Base-by-base conservation (phyloP, 2,113 vertebrate genomes). In the Gymnocephalus cernua region DNA sequence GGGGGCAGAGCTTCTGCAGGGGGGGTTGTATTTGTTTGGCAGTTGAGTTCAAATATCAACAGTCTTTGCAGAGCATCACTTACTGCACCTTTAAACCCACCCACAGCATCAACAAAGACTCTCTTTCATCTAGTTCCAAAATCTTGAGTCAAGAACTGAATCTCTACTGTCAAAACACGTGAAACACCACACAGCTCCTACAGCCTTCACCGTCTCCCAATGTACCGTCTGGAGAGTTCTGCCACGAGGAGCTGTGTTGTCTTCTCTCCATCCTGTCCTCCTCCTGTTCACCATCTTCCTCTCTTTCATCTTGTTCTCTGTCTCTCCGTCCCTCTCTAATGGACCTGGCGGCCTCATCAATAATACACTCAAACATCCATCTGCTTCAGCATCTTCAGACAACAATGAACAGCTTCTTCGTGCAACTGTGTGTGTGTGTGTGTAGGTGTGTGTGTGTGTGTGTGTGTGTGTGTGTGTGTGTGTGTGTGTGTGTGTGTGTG, bases 301-400 rank as follows among this genome's bases (percentile, higher is more conserved):
- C 23, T 51, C 82, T 65, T 51, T 80, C 77, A n/a, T 76, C 63
- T 35, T 23, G 1, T 29, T 25, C 54, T 27, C 54, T 6, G 35
- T 6, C 10, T 67, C 38, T 38, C 66, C 47, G 23, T 59, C 48
- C 19, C 3, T 63, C 68, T 64, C 74, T 83, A 82, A 89, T 82
- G 77, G 85, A 88, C 80, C 89, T 76, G 72, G 89, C 81, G 57
- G 85, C 64, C 54, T 86, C 85, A 93, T 93, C 81, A 92, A 93
- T 94, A 92, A 94, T 88, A 77, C 72, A 89, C 71, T 88, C 76
- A 82, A 82, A 77, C 71, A 77, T 70, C 53, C 68, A 47, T 88
- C 18, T 88, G 85, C 77, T 74, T 54, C 66, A 21, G 68, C 51
- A 53, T 80, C 76, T 48, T 78, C 58, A 13, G 82, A 86, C 79